phyloP scores from a whole-genome alignment of 2,113 vertebrate genomes.

The mouse (Mus musculus) region GRCm39 chr11:99458001-99458500 shows the following conservation, averaged over 20 bases:
- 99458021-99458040: not conserved
- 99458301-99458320: not conserved
- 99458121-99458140: not conserved
- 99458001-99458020: not conserved
- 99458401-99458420: not conserved
- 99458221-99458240: not conserved
- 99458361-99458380: not conserved
- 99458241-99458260: not conserved
- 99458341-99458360: not conserved
- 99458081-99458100: not conserved
- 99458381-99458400: not conserved
- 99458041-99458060: accelerated
- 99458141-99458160: not conserved
- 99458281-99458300: not conserved
- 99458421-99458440: not conserved
- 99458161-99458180: not conserved
- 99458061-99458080: not conserved
- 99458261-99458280: not conserved
- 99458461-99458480: not conserved
- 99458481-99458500: not conserved
- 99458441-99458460: not conserved
- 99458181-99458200: not conserved
- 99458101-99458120: not conserved
- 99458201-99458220: not conserved
- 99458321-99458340: not conserved